Conservation (phyloP, 2,888 invertebrate species). For the Idaea aversata region DNA sequence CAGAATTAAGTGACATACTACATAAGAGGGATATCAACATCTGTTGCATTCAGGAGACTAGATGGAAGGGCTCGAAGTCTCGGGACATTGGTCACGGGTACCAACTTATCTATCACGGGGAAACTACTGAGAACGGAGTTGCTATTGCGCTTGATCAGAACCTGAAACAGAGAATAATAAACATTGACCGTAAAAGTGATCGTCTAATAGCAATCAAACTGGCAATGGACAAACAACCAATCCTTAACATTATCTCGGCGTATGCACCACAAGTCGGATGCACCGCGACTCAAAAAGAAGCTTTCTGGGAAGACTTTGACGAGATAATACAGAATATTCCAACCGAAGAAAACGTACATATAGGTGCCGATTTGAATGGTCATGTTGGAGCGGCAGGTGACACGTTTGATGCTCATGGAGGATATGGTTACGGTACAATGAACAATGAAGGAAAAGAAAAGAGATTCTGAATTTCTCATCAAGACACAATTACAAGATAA, state of each 20-base stretch:
- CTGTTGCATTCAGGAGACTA: constrained; percentile 26
- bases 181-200: not conserved
- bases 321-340: too few relatives aligned
- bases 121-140: not conserved
- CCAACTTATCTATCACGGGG: constrained; percentile 1
- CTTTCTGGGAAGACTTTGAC: too few relatives aligned
- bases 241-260: constrained; percentile 13
- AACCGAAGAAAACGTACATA: too few relatives aligned
- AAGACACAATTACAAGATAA: not conserved
- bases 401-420: too few relatives aligned
- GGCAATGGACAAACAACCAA: constrained; percentile 10
- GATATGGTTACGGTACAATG: too few relatives aligned
- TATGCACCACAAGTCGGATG: constrained; percentile 12
- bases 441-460: too few relatives aligned
- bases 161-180: not conserved
- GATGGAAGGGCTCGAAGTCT: constrained; percentile 25
- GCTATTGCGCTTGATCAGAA: not conserved
- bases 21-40: constrained; percentile 11
- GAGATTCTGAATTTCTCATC: too few relatives aligned
- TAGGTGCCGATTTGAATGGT: too few relatives aligned
- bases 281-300: too few relatives aligned
- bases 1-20: not conserved
- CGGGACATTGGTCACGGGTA: constrained; percentile 18
- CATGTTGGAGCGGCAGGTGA: too few relatives aligned
- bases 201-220: not conserved